Base-by-base conservation (phyloP, 2,888 invertebrate genomes). In the Agrilus cyanescens region DNA sequence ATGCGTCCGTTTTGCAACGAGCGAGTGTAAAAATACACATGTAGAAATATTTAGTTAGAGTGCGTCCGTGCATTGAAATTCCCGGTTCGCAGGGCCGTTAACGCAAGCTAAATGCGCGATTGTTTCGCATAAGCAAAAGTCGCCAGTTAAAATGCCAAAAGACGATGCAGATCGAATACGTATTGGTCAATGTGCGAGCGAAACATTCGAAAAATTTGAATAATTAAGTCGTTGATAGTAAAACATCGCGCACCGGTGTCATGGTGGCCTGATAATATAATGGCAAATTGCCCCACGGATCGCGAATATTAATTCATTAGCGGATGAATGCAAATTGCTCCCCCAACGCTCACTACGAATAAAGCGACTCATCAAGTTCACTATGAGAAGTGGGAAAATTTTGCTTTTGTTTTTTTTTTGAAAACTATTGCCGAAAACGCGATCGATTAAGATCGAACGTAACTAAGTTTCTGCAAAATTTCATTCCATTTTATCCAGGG, bases 91-190 rank as follows among this genome's bases (percentile, higher is more conserved):
- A 40, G 30, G 39, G 43, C 40, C 41, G 48, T 46, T 48, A 45
- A 43, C 44, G 46, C 34, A 47, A 45, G 47, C 45, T 45, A 48
- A 44, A 46, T 45, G 38, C 41, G 18, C 39, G 29, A 41, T 48
- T 46, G 43, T 48, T 41, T 43, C 45, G 46, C 43, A 40, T 45
- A 47, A 38, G 43, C 35, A 35, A 37, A 42, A 18, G 34, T 40
- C 36, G 31, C 36, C 38, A 40, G 38, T 47, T 49, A 49, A 51
- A 52, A 52, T 52, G 48, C 51, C 51, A 51, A 53, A 53, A 43
- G 45, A 30, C 44, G 47, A 50, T 53, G 51, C 48, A 50, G 50
- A 53, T 52, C 46, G 53, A 48, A 53, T 53, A 50, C 46, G 50
- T 51, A 53, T 47, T 36, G 50, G 32, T 44, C 32, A 38, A 42